Evolutionary conservation across 2,113 vertebrate species (phyloP), one percentile per base, ranked within the genome.

Genomic region (Spermophilus dauricus): DNA sequence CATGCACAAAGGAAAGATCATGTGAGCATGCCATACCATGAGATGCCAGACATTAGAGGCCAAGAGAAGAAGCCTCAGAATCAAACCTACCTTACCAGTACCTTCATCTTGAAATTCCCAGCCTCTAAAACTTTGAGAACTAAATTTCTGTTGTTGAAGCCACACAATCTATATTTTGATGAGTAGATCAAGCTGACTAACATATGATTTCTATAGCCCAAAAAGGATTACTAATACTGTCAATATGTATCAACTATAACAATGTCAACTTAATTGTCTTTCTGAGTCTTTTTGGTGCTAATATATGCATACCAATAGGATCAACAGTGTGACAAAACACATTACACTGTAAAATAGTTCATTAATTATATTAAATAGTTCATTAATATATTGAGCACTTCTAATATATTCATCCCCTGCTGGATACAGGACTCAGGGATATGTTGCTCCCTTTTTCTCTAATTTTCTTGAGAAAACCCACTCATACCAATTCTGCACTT

Each of bases 391-490:
- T 45, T 45, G 45, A 45, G 45, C n/a, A 83, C 30, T 7, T 42
- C 45, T 72, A 65, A n/a, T 58, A 67, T 63, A 78, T 17, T 45
- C 48, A 69, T 30, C 48, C 24, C 4, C 24, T 81, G 42, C 9
- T 82, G 34, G 51, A 82, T 70, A 76, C 42, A 95, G 53, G 69
- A 13, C 8, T 11, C 30, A 70, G 3, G 20, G 3, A 8, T 70
- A 93, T 32, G 9, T 17, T 63, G 24, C 45, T 83, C 24, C 77
- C 76, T 76, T 77, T 34, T 81, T 78, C 26, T 82, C 45, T 45
- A 58, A 45, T 76, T 86, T 90, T 97, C 75, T 76, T 86, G 39
- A 90, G 34, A 82, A 95, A 95, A 63, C 7, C 17, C 26, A 56
- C 8, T 67, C 34, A 56, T 28, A 20, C 42, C 28, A 86, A 4